A percentile compares a stretch with the other conserved stretches of the same genome.
Conservation (phyloP, 1,140 invertebrate genomes). For the Oscheius sp. region DNA sequence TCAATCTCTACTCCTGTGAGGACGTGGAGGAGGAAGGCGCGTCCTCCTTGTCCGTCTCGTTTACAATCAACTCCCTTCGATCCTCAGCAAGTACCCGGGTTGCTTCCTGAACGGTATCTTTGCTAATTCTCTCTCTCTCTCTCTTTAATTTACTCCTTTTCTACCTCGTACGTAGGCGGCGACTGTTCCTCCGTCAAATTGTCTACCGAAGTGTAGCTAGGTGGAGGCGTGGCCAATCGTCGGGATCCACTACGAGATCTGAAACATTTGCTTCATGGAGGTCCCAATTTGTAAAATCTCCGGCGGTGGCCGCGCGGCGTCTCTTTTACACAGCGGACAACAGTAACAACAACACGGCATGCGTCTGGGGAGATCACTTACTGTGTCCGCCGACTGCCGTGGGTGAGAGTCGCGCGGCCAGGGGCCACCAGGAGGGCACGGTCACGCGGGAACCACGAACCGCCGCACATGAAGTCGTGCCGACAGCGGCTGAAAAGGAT, state of each 20-base stretch:
- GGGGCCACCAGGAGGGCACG: slow-evolving; percentile 22
- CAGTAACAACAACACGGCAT: no score
- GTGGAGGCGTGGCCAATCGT: slow-evolving; percentile 28
- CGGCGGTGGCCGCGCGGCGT: no score
- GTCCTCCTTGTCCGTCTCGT: slow-evolving; percentile 13
- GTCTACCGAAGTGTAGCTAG: slow-evolving; percentile 30
- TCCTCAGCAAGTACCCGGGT: slow-evolving; percentile 7
- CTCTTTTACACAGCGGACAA: no score
- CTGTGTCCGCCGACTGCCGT: slow-evolving; percentile 1
- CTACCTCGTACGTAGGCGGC: slow-evolving; percentile 34
- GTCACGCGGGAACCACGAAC: slow-evolving; percentile 30
- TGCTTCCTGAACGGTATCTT: slow-evolving; percentile 6
- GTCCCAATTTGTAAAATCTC: no score
- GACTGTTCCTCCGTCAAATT: background rate
- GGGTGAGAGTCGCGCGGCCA: slow-evolving; percentile 7
- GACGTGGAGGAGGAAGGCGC: background rate
- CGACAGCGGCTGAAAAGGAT: slow-evolving; percentile 1
- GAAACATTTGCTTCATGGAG: no score
- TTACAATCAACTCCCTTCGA: background rate
- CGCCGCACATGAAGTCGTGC: slow-evolving; percentile 32
- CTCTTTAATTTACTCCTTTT: background rate
- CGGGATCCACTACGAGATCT: background rate
- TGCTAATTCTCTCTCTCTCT: background rate
- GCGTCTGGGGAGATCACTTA: no score
- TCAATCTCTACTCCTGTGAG: background rate